phyloP scores from a whole-genome alignment of 1,140 invertebrate genomes.

The Scaptomyza hsui region DNA sequence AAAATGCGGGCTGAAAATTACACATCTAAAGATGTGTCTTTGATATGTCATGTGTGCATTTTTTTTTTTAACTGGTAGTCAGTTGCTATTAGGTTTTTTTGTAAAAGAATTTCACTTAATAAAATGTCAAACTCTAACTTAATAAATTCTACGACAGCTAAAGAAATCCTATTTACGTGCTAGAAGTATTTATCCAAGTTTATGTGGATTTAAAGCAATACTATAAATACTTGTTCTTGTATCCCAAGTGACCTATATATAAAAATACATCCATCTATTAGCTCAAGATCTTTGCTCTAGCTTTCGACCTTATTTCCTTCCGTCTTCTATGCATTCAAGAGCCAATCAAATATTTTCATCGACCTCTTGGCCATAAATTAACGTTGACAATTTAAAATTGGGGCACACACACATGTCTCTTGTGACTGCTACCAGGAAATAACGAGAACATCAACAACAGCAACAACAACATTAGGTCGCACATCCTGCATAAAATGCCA shows the following conservation, averaged over 20 bases:
- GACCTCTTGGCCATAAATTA: slow-evolving; percentile 68
- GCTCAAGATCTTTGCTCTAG: slow-evolving; percentile 14
- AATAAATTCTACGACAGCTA: too few relatives aligned
- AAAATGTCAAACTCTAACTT: too few relatives aligned
- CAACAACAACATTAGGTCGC: neutral
- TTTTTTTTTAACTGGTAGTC: too few relatives aligned
- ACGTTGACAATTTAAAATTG: slow-evolving; percentile 66
- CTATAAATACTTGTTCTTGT: slow-evolving; percentile 20
- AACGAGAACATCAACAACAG: slow-evolving; percentile 1
- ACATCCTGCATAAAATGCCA: slow-evolving; percentile 53
- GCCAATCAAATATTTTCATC: slow-evolving; percentile 71
- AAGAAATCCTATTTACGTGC: too few relatives aligned
- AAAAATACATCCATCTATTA: neutral
- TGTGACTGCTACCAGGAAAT: slow-evolving; percentile 8
- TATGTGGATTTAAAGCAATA: neutral
- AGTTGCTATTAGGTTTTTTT: too few relatives aligned
- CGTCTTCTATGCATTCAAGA: slow-evolving; percentile 33
- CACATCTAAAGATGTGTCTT: too few relatives aligned
- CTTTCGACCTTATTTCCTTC: slow-evolving; percentile 9
- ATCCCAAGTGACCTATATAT: slow-evolving; percentile 12
- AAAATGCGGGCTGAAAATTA: slow-evolving; percentile 15
- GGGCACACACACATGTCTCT: slow-evolving; percentile 43
- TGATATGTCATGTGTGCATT: too few relatives aligned
- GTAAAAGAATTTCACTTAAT: too few relatives aligned
- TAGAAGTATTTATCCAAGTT: neutral